A percentile compares a stretch with the other conserved stretches of the same genome.
Evolutionary conservation across 2,113 vertebrate genomes (phyloP).

Genomic region (Amblyornis subalaris): DNA sequence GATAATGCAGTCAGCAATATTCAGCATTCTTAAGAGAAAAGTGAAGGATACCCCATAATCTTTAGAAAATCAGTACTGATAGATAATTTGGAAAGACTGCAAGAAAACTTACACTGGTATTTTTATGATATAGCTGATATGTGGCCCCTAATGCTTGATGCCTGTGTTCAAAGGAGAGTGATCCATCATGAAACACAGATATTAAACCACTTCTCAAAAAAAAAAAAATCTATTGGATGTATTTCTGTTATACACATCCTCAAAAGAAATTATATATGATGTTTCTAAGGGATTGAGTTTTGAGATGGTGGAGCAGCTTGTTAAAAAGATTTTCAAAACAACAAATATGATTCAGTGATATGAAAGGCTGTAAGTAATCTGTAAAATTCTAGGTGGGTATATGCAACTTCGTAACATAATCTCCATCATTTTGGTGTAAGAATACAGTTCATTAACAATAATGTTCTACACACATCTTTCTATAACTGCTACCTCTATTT

Average conservation of each 20-base stretch:
- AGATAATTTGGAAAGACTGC: not conserved
- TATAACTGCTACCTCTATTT: not conserved
- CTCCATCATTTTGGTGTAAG: not conserved
- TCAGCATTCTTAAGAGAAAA: not conserved
- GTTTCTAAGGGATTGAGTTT: not conserved
- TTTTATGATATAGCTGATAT: not conserved
- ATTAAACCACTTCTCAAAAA: not conserved
- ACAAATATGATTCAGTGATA: not conserved
- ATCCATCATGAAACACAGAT: not conserved
- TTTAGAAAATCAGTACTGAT: not conserved
- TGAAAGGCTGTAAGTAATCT: not conserved
- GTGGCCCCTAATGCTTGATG: not conserved
- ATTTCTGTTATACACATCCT: not conserved
- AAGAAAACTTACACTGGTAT: not conserved
- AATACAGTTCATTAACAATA: not conserved
- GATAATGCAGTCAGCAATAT: not conserved
- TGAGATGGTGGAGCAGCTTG: not conserved
- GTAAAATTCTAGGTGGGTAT: not conserved
- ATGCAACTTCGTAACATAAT: not conserved
- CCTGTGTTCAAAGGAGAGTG: not conserved
- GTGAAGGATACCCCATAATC: not conserved
- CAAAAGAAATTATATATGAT: not conserved
- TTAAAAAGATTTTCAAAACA: not conserved
- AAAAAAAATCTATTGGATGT: not conserved
- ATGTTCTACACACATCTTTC: not conserved